Base-by-base conservation (phyloP, 2,888 invertebrate genomes). In the Ceriagrion tenellum region DNA sequence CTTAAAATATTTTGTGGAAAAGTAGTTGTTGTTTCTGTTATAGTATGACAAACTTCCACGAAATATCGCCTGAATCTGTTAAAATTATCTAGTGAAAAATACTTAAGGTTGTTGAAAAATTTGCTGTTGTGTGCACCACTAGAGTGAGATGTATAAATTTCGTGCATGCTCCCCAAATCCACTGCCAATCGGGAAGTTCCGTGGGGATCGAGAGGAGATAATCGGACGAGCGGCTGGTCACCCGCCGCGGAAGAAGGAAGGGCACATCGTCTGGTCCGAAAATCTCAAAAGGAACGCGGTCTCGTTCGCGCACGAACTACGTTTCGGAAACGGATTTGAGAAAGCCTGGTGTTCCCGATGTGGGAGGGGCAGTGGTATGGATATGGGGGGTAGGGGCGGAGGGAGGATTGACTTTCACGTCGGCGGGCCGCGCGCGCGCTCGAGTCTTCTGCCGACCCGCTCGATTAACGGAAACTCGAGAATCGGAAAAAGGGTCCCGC, bases 391-490 rank as follows among this genome's bases (percentile, higher is more conserved):
- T 8, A 16, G 69, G 26, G 10, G 59, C n/a, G n/a, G n/a, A n/a
- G n/a, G n/a, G n/a, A n/a, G 63, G 0, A 18, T 18, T 69, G 69
- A 69, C 69, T 69, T 69, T 69, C 69, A n/a, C 69, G 69, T 18
- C 69, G n/a, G 35, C 81, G 81, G 26, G 69, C 69, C 47, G 47
- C 47, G 47, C 47, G 47, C n/a, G n/a, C n/a, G n/a, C n/a, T n/a
- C n/a, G n/a, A n/a, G 69, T 69, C 69, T 69, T 59, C 20, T 20
- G 10, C 69, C 3, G 69, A n/a, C 16, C 81, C 81, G 81, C 81
- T 81, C 81, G 81, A 81, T 81, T 81, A 81, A 81, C 81, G 81
- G 81, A 81, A 81, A 35, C 81, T 81, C 81, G 35, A 59, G 59
- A 26, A 81, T 81, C 35, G 74, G 81, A 35, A 81, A 81, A 81